A percentile compares a stretch with the other conserved stretches of the same genome.
Evolutionary conservation across 2,888 invertebrate species (phyloP).

Genomic region (Didymodactylos carnosus): DNA sequence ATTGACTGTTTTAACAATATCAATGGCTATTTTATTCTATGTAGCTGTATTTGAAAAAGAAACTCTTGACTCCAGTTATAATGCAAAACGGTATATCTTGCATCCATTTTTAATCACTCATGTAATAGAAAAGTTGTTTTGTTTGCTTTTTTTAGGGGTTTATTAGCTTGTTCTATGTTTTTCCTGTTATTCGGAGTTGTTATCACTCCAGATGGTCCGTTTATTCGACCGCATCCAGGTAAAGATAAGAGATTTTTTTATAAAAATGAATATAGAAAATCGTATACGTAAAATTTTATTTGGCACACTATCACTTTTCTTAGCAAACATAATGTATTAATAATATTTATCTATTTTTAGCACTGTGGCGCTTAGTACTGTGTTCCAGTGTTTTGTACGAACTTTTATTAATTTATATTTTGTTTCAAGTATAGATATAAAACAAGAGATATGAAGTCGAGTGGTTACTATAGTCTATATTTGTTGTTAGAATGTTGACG

Average conservation of each 20-base stretch:
- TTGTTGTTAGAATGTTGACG: slow-evolving; percentile 33
- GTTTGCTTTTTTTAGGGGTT: slow-evolving; percentile 32
- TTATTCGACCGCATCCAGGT: slow-evolving; percentile 41
- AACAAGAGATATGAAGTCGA: background rate
- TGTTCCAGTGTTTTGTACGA: slow-evolving; percentile 41
- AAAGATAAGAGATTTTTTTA: background rate
- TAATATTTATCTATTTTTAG: too few species aligned
- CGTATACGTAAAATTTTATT: slow-evolving; percentile 14
- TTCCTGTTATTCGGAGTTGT: slow-evolving; percentile 40
- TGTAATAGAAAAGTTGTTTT: background rate
- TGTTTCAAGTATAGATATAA: slow-evolving; percentile 36
- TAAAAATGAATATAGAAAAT: background rate
- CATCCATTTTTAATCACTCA: background rate
- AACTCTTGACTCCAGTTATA: slow-evolving; percentile 3
- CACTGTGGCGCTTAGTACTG: slow-evolving; percentile 40
- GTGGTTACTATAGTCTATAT: background rate
- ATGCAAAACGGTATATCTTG: slow-evolving; percentile 3
- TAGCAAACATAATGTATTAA: too few species aligned
- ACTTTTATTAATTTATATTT: slow-evolving; percentile 38
- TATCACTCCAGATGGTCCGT: slow-evolving; percentile 41
- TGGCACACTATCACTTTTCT: too few species aligned
- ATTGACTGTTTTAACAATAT: slow-evolving; percentile 8
- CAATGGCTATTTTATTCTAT: slow-evolving; percentile 8
- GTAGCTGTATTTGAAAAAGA: slow-evolving; percentile 4
- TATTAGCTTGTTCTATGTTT: slow-evolving; percentile 36